These are phyloP conservation scores for Pachyuromys duprasi DNA, from an alignment of 2,797 vertebrate species.

Conservation along the genomic window DNA sequence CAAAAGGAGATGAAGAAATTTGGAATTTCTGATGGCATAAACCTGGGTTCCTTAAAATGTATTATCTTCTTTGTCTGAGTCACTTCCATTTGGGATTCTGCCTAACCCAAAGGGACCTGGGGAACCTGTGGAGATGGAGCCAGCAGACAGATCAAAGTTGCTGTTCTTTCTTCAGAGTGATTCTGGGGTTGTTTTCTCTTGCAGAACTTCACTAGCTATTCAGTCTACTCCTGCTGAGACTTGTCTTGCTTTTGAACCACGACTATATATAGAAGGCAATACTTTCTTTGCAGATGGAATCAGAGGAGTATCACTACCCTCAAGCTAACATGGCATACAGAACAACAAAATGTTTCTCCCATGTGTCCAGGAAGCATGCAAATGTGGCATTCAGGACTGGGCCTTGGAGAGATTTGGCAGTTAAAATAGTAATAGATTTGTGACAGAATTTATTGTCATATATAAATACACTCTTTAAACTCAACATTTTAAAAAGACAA, in stretches of 20 bases:
- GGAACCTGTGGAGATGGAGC: neutral
- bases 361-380: too few relatives aligned
- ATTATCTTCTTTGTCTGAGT: neutral
- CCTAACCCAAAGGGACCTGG: neutral
- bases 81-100: neutral
- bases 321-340: neutral
- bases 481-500: neutral
- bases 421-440: slow-evolving; percentile 14
- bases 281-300: neutral
- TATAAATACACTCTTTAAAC: neutral
- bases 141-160: neutral
- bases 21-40: neutral
- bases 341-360: neutral
- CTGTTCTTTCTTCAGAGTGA: neutral
- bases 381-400: neutral
- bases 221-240: neutral
- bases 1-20: neutral
- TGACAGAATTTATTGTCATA: neutral
- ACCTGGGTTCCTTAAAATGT: neutral
- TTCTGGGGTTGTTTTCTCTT: neutral
- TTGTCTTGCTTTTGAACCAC: neutral
- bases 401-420: neutral
- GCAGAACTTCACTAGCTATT: neutral
- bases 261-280: neutral
- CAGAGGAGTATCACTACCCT: neutral